Conservation (phyloP, 2,113 vertebrate species). For the Cettia cetti region DNA sequence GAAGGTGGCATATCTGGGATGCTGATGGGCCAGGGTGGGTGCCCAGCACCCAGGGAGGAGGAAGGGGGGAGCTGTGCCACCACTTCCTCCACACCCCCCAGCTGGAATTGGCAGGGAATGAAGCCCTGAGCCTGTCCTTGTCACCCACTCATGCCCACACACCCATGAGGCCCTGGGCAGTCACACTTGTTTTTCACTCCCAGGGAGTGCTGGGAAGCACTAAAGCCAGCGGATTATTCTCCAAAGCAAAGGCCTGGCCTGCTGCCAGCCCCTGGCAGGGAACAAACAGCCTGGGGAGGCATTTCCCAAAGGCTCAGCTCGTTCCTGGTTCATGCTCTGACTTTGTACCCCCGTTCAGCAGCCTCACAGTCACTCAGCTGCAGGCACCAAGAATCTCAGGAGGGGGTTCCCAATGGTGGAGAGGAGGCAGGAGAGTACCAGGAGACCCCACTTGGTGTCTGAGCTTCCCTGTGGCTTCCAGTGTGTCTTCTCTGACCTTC, state of each 20-base stretch:
- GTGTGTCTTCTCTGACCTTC: too few relatives aligned
- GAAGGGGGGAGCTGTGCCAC: background rate
- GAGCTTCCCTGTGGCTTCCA: background rate
- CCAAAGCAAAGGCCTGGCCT: background rate
- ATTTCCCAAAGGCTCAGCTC: background rate
- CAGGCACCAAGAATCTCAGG: background rate
- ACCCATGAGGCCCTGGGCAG: background rate
- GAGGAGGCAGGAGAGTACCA: background rate
- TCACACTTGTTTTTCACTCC: background rate
- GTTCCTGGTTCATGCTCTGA: background rate
- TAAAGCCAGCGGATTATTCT: background rate
- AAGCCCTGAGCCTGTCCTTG: background rate
- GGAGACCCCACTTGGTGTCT: background rate
- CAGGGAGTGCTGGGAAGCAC: background rate
- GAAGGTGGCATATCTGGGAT: background rate
- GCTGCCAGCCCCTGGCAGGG: background rate
- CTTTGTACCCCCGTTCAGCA: background rate
- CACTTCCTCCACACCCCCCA: accelerated
- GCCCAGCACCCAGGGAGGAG: background rate
- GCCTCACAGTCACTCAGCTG: background rate
- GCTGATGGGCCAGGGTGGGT: background rate
- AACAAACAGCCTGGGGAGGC: background rate
- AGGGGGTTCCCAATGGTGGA: background rate
- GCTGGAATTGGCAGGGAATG: background rate
- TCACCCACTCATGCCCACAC: background rate